Percentiles rank a stretch among this genome's conserved stretches.
These are phyloP conservation scores for Suricata suricatta DNA, from an alignment of 2,113 vertebrate species.

Conservation along the genomic window DNA sequence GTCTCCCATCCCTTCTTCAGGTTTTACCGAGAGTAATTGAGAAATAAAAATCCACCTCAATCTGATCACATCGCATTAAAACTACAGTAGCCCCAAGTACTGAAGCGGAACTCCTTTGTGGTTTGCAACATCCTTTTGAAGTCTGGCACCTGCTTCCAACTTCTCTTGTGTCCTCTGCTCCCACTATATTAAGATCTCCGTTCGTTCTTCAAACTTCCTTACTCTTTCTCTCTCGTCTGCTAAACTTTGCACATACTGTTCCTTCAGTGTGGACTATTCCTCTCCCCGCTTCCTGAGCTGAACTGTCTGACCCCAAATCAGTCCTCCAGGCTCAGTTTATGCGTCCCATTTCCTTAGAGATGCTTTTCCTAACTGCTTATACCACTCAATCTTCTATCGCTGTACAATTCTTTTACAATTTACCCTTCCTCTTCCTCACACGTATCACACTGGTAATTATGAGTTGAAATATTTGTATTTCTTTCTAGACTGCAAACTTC, in stretches of 20 bases:
- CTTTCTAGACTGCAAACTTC: background rate
- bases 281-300: background rate
- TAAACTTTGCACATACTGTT: background rate
- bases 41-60: background rate
- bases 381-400: background rate
- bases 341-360: background rate
- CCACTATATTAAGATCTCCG: background rate
- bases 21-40: background rate
- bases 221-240: background rate
- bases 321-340: background rate
- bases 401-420: accelerated
- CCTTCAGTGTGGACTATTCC: background rate
- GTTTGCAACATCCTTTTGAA: too few species aligned
- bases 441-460: background rate
- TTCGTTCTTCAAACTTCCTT: background rate
- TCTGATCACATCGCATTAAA: background rate
- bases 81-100: background rate
- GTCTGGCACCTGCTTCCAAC: background rate
- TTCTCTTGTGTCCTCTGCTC: background rate
- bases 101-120: background rate
- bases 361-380: background rate
- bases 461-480: background rate
- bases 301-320: background rate
- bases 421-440: background rate
- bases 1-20: background rate